Base-by-base conservation (phyloP, 1,140 invertebrate genomes). In the Lordiphosa stackelbergi region DNA sequence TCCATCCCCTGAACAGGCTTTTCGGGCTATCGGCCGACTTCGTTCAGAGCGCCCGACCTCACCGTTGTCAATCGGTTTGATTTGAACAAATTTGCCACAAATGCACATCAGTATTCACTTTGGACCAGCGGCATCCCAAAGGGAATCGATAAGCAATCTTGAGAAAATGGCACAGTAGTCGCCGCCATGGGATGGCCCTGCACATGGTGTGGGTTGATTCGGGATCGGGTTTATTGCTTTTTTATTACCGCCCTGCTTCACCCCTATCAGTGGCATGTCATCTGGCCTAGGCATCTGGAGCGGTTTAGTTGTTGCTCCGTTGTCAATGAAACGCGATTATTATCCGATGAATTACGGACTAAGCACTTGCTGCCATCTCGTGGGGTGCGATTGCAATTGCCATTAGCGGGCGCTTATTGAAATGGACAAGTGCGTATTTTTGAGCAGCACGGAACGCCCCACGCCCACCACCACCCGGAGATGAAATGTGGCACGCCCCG, bases 1-100 rank as follows among this genome's bases (percentile, higher is more conserved):
- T 61, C 7, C 71, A 73, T 36, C 65, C 64, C 45, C 40, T 53
- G n/a, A 10, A 22, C 5, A n/a, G 28, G 4, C 12, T 34, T 60
- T 36, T 16, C 2, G 19, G 43, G 13, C 6, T 36, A 41, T 19
- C 11, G n/a, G 31, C 24, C 22, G 22, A 16, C 11, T 55, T 41
- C 52, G 12, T 37, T 46, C 13, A 46, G 37, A 36, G 51, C n/a
- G 35, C 43, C 49, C 35, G 13, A 38, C 49, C 35, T 36, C 0
- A 41, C 34, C 13, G 38, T 16, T 34, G n/a, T 61, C 22, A 47
- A 66, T 70, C 51, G 34, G 45, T 36, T 37, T 75, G 60, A 74
- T 65, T 64, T 54, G 40, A 69, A 58, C 64, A 77, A 72, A 77
- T 78, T 73, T 64, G 59, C 59, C 69, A 72, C 73, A 73, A 69